A percentile compares a stretch with the other conserved stretches of the same genome.
Conservation (phyloP, 2,888 invertebrate genomes). For the Meganola albula region DNA sequence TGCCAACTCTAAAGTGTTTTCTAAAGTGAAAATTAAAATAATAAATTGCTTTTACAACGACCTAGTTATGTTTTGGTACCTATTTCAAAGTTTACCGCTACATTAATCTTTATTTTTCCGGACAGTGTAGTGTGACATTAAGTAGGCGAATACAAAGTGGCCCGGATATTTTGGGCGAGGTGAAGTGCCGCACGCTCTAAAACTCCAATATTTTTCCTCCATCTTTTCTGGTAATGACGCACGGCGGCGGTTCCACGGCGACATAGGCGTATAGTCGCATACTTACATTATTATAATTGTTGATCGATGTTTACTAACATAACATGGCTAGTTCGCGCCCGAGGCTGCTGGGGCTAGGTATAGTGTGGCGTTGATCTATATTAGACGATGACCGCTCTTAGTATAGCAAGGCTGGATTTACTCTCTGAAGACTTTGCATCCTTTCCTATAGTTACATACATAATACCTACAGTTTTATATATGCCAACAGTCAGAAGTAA, state of each 20-base stretch:
- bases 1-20: no score
- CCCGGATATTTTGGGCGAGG: constrained; percentile 60
- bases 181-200: constrained; percentile 47
- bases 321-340: constrained; percentile 65
- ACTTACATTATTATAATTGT: constrained; percentile 53
- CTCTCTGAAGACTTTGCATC: no score
- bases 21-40: no score
- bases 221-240: constrained; percentile 60
- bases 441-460: no score
- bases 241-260: constrained; percentile 58
- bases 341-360: constrained; percentile 70
- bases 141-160: constrained; percentile 33
- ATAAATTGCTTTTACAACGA: no score
- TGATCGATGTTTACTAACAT: constrained; percentile 75
- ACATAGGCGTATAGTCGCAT: constrained; percentile 45
- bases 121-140: constrained; percentile 35
- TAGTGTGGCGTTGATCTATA: constrained; percentile 62
- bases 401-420: constrained; percentile 21
- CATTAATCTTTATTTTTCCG: constrained; percentile 44
- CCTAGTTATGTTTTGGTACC: no score
- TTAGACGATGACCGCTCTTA: neutral
- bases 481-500: no score
- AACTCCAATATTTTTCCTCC: constrained; percentile 54
- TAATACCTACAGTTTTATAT: no score
- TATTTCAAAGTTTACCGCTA: constrained; percentile 34